These are phyloP conservation scores for Sylvilagus bachmani DNA, from an alignment of 2,113 vertebrate species.

Conservation along the genomic window DNA sequence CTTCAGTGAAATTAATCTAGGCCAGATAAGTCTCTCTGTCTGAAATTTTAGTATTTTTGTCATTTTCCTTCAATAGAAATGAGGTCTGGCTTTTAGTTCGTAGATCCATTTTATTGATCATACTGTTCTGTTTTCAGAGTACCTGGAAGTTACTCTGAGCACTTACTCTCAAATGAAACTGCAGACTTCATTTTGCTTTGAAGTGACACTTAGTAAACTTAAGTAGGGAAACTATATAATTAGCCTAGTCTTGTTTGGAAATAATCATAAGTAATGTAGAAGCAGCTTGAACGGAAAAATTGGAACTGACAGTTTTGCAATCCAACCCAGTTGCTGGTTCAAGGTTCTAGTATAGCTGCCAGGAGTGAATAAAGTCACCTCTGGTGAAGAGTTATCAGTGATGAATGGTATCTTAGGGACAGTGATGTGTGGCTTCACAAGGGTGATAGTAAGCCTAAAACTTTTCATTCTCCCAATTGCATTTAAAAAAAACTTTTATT, in stretches of 20 bases:
- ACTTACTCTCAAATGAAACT: constrained; percentile 21
- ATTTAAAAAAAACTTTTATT: not conserved
- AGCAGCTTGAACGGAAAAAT: constrained; percentile 57
- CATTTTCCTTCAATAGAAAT: constrained; percentile 53
- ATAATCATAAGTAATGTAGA: constrained; percentile 62
- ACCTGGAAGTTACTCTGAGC: constrained; percentile 10
- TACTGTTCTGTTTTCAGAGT: constrained; percentile 51
- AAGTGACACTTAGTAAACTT: constrained; percentile 62
- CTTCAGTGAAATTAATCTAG: constrained; percentile 64
- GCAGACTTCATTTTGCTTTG: constrained; percentile 6
- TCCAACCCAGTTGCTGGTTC: constrained; percentile 38
- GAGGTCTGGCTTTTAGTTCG: constrained; percentile 44
- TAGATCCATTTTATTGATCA: not conserved
- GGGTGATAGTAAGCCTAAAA: not conserved
- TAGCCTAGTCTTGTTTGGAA: constrained; percentile 54
- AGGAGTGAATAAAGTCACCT: constrained; percentile 19
- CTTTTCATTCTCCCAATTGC: not conserved
- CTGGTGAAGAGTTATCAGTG: not conserved
- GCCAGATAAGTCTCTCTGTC: constrained; percentile 25
- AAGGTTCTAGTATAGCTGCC: constrained; percentile 7
- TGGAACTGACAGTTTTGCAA: constrained; percentile 64
- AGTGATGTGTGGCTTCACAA: not conserved
- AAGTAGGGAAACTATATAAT: constrained; percentile 51
- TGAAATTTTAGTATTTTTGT: constrained; percentile 62
- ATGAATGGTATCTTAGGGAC: not conserved